phyloP scores from a whole-genome alignment of 2,797 vertebrate species.

The Notoglanidium macrostoma region DNA sequence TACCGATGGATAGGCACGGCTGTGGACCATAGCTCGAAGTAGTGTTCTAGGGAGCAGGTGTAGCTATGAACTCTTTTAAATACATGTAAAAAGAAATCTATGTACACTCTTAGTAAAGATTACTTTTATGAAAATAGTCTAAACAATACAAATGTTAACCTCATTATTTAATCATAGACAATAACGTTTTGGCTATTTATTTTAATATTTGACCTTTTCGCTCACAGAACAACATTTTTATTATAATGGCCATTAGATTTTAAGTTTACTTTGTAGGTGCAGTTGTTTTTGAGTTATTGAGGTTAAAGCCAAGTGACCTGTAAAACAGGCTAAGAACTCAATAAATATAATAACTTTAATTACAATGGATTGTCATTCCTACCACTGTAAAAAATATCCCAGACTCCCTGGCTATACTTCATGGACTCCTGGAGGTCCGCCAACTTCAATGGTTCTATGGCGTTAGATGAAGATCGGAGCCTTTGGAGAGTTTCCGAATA shows the following conservation, averaged over 20 bases:
- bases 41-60: background rate
- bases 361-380: background rate
- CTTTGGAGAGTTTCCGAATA: background rate
- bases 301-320: background rate
- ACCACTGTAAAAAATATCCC: background rate
- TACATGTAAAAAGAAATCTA: no score
- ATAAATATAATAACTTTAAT: background rate
- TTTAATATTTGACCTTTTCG: background rate
- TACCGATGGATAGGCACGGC: background rate
- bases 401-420: background rate
- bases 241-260: background rate
- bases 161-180: background rate
- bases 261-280: background rate
- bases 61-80: background rate
- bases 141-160: background rate
- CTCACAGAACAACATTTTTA: background rate
- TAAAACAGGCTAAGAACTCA: background rate
- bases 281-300: background rate
- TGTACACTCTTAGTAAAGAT: background rate
- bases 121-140: background rate
- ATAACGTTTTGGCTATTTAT: background rate
- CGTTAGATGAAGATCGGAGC: background rate
- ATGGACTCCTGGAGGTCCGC: background rate
- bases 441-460: background rate
- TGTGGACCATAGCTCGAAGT: background rate